A percentile compares a stretch with the other conserved stretches of the same genome.
phyloP scores from a whole-genome alignment of 1,140 invertebrate genomes.

The Hestina assimilis region DNA sequence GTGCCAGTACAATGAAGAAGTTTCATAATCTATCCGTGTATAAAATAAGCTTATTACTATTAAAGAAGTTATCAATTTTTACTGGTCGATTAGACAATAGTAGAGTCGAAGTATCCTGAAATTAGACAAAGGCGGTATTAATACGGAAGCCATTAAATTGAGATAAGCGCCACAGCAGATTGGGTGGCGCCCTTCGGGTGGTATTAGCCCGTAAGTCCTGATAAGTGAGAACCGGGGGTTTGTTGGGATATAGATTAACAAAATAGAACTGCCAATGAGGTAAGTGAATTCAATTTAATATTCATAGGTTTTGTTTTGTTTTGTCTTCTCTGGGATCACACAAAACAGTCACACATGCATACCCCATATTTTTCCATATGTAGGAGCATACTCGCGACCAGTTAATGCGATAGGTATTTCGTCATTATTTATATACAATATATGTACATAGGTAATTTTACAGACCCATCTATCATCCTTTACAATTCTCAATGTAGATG shows the following conservation, averaged over 20 bases:
- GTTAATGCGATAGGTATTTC: too few species aligned
- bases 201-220: conserved; percentile 73
- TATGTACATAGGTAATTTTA: too few species aligned
- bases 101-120: conserved; percentile 57
- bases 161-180: conserved; percentile 74
- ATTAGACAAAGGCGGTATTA: conserved; percentile 77
- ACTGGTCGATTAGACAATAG: conserved; percentile 66
- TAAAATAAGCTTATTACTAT: conserved; percentile 10
- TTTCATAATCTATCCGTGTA: background rate
- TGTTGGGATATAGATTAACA: conserved; percentile 48
- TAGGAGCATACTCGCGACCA: too few species aligned
- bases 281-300: background rate
- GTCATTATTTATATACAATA: too few species aligned
- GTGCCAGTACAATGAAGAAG: too few species aligned
- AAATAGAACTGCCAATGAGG: conserved; percentile 15
- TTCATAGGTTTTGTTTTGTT: background rate
- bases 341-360: too few species aligned
- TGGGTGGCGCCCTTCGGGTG: conserved; percentile 70
- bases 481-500: too few species aligned
- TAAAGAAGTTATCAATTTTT: conserved; percentile 54
- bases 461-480: too few species aligned
- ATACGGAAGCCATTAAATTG: conserved; percentile 77
- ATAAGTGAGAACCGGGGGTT: conserved; percentile 66
- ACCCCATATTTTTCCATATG: too few species aligned
- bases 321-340: too few species aligned